Conservation (phyloP, 2,797 vertebrate species). For the Malacoraja senta region DNA sequence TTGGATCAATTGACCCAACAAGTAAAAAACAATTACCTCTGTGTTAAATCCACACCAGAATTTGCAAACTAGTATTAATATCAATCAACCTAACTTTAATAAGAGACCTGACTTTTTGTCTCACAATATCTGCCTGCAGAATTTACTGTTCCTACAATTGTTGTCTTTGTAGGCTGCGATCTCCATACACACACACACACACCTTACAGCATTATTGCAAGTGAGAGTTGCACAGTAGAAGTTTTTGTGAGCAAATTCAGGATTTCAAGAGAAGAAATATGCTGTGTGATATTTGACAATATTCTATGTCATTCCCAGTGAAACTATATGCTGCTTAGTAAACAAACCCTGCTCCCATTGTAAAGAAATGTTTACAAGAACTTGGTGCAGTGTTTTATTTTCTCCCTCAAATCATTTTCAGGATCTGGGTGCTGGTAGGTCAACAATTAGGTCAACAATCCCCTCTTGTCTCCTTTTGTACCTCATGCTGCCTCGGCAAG, state of each 20-base stretch:
- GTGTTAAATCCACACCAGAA: not conserved
- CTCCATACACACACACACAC: too few species aligned
- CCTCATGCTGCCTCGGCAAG: too few species aligned
- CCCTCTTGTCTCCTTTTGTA: too few species aligned
- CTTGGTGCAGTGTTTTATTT: not conserved
- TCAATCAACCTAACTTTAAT: not conserved
- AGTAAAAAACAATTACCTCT: not conserved
- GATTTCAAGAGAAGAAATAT: not conserved
- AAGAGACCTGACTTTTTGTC: not conserved
- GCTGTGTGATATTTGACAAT: not conserved
- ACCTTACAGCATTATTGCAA: not conserved
- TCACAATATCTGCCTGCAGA: not conserved
- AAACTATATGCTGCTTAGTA: not conserved
- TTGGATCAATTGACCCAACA: constrained; percentile 8
- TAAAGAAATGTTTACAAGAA: not conserved
- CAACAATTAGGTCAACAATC: too few species aligned
- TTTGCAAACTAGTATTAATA: not conserved
- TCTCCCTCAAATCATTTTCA: too few species aligned
- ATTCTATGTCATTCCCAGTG: not conserved
- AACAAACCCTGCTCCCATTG: not conserved
- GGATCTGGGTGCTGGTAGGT: too few species aligned
- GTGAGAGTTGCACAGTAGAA: not conserved
- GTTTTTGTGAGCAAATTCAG: not conserved
- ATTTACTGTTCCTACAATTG: not conserved
- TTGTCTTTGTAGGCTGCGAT: not conserved